Base-by-base conservation (phyloP, 2,888 invertebrate genomes). In the Eupithecia vulgata region DNA sequence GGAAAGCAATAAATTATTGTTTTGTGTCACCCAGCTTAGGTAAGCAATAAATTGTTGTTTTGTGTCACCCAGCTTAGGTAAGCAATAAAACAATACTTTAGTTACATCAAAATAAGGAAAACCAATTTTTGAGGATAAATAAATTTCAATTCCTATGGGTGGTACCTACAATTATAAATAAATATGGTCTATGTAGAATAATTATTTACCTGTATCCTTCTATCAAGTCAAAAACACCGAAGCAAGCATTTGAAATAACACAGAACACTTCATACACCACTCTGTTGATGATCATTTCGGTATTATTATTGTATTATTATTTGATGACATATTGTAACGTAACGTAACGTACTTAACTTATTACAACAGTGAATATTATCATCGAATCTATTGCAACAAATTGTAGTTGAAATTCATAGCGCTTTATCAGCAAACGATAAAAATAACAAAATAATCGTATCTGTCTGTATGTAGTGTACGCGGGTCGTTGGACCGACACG, bases 401-500 rank as follows among this genome's bases (percentile, higher is more conserved):
- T 34, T 61, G 71, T 42, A 69, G 74, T 76, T 74, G 48, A 76
- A 76, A 77, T 79, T 77, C 74, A 48, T 45, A 74, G 48, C 71
- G 68, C 71, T 72, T 78, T 74, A 78, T 74, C 76, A 76, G 72
- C 74, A 74, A 73, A 70, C 70, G 73, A 77, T 78, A 74, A 77
- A 77, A 77, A 78, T 74, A 76, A 74, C 71, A 68, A 78, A 77
- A 73, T 76, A 76, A 77, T 77, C 72, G 73, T 67, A 65, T 71
- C 37, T n/a, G n/a, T n/a, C n/a, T n/a, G n/a, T n/a, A n/a, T n/a
- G n/a, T n/a, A n/a, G n/a, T 68, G 75, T 57, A 68, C 68, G 70
- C 66, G 76, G 78, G 79, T 77, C 79, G 71, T 76, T 77, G 78
- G 71, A 72, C 76, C 76, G 71, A 68, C 74, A 76, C 45, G 77